Percentiles rank a stretch among this genome's conserved stretches.
phyloP scores from a whole-genome alignment of 2,888 invertebrate species.

The Achlya flavicornis region DNA sequence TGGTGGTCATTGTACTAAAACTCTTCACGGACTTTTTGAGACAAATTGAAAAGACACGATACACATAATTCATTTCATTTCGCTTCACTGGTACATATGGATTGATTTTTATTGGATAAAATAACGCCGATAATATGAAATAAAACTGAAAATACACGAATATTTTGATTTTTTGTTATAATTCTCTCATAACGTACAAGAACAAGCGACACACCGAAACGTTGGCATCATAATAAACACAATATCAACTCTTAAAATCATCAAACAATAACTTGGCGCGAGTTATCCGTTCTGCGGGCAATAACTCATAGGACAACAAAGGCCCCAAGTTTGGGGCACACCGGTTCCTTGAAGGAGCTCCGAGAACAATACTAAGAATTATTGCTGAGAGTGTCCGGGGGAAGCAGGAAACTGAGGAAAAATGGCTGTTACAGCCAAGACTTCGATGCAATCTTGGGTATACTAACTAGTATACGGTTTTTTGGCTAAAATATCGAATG shows the following conservation, averaged over 20 bases:
- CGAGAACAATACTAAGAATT: constrained; percentile 67
- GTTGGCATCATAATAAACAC: constrained; percentile 19
- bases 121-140: too few relatives aligned
- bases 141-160: too few relatives aligned
- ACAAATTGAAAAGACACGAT: too few relatives aligned
- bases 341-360: constrained; percentile 53
- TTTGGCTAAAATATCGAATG: too few relatives aligned
- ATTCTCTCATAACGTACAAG: neutral
- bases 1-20: too few relatives aligned
- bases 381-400: constrained; percentile 56
- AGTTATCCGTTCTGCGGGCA: constrained; percentile 56
- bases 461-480: neutral
- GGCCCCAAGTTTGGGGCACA: constrained; percentile 47
- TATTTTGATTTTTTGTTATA: too few relatives aligned
- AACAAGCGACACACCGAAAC: neutral
- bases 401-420: constrained; percentile 54
- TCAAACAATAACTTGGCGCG: constrained; percentile 59
- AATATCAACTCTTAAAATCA: constrained; percentile 48
- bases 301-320: constrained; percentile 65
- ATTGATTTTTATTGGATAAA: too few relatives aligned
- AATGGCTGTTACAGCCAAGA: constrained; percentile 41
- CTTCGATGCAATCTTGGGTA: constrained; percentile 25
- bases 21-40: too few relatives aligned
- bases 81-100: too few relatives aligned
- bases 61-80: too few relatives aligned